phyloP scores from a whole-genome alignment of 2,888 invertebrate species.

The Digitonthophagus gazella region DNA sequence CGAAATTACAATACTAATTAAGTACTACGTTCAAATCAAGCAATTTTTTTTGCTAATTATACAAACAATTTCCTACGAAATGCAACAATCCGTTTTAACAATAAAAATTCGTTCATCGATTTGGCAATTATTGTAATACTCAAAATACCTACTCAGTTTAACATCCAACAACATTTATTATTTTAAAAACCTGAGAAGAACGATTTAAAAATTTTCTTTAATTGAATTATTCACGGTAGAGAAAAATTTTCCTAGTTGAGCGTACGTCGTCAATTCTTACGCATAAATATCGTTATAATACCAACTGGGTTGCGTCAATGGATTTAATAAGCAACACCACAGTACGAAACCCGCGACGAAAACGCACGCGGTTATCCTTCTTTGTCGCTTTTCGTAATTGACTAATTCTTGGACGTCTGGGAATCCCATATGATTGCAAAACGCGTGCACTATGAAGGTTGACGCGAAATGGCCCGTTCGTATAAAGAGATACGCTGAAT shows the following conservation, averaged over 20 bases:
- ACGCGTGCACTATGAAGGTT: constrained; percentile 85
- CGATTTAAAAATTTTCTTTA: background rate
- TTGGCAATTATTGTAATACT: background rate
- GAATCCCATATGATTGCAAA: constrained; percentile 97
- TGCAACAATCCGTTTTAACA: background rate
- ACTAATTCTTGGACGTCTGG: constrained; percentile 78
- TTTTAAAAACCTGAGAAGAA: background rate
- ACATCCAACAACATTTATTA: background rate
- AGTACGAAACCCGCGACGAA: constrained; percentile 73
- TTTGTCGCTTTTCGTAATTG: constrained; percentile 57
- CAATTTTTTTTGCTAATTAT: no score
- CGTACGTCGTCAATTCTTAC: background rate
- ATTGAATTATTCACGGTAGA: background rate
- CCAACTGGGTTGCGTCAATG: constrained; percentile 67
- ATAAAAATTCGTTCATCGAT: constrained; percentile 1
- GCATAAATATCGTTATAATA: constrained; percentile 39
- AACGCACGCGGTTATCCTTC: constrained; percentile 61
- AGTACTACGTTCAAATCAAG: no score
- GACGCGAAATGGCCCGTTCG: constrained; percentile 89
- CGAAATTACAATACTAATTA: background rate
- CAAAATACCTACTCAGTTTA: background rate
- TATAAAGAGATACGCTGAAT: constrained; percentile 88
- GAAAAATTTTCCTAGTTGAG: constrained; percentile 4
- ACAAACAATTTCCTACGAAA: background rate
- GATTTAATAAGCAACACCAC: constrained; percentile 75